Evolutionary conservation across 2,888 invertebrate species (phyloP), one percentile per base, ranked within the genome.

Genomic region (Phaedon cochleariae): DNA sequence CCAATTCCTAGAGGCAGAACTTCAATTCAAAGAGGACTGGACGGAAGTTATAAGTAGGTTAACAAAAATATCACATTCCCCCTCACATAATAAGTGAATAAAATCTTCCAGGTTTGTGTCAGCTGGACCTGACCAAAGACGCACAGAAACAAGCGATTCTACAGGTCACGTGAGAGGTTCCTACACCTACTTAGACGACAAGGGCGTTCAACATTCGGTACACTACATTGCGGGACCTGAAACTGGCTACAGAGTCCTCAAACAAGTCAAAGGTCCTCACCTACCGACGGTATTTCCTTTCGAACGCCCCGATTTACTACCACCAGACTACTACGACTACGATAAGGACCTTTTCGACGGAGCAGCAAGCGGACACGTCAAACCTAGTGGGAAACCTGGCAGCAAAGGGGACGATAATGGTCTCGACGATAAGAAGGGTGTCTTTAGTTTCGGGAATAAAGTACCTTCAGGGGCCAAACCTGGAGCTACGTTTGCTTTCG

Each of bases 211-310:
- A 79, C 88, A 85, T 63, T 90, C 92, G 0, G 92, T 92, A 0
- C 90, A 92, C 81, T 93, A 93, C 80, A 92, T 90, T 71, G 92
- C 92, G 0, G 92, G 93, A 0, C 92, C 93, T 0, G 90, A 89
- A 68, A 92, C 92, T 52, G 93, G 93, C 0, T 93, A 92, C 77
- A 86, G 92, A 48, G 89, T 92, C 1, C 85, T 92, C 9, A 89
- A 92, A 80, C 91, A 88, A 72, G 89, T 88, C 63, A 88, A 90
- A 76, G 91, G 91, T 31, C 90, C 90, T 0, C 87, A 86, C 79
- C 85, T 89, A 62, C 89, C 89, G 0, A 83, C 87, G 0, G 85
- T 87, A 70, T 89, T 87, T 81, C 89, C 84, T 17, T 83, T 84
- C 64, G 77, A 84, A 82, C 17, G 85, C 81, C 76, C 87, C 0